Evolutionary conservation across 1,140 invertebrate genomes (phyloP).

Genomic region (Bombus picipes): DNA sequence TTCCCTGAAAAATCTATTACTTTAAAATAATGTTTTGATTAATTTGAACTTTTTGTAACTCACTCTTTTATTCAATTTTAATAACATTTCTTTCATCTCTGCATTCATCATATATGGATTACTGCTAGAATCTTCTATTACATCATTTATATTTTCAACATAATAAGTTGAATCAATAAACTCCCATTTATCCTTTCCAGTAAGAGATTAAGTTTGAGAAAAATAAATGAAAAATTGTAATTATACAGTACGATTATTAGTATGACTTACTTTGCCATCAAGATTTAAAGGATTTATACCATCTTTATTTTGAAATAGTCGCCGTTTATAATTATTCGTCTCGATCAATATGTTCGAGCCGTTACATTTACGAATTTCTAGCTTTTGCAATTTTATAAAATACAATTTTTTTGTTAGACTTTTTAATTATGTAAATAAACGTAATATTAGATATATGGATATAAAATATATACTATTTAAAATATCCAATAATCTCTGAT

Average conservation of each 20-base stretch:
- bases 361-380: background rate
- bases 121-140: background rate
- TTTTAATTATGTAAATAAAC: slow-evolving; percentile 24
- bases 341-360: background rate
- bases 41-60: background rate
- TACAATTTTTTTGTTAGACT: background rate
- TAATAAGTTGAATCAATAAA: background rate
- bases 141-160: background rate
- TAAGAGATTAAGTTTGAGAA: background rate
- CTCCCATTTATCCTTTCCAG: background rate
- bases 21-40: slow-evolving; percentile 5
- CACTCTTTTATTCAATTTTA: slow-evolving; percentile 4
- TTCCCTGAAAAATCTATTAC: background rate
- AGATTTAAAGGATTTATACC: background rate
- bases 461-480: slow-evolving; percentile 14
- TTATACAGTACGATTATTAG: background rate
- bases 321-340: background rate
- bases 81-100: slow-evolving; percentile 1
- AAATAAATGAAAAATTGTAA: background rate
- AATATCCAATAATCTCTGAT: background rate
- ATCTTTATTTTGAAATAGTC: background rate
- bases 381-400: background rate
- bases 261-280: background rate
- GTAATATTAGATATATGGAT: background rate
- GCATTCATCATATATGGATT: slow-evolving; percentile 9